These are phyloP conservation scores for Zophobas atratus DNA, from an alignment of 1,140 invertebrate species.

Conservation along the genomic window DNA sequence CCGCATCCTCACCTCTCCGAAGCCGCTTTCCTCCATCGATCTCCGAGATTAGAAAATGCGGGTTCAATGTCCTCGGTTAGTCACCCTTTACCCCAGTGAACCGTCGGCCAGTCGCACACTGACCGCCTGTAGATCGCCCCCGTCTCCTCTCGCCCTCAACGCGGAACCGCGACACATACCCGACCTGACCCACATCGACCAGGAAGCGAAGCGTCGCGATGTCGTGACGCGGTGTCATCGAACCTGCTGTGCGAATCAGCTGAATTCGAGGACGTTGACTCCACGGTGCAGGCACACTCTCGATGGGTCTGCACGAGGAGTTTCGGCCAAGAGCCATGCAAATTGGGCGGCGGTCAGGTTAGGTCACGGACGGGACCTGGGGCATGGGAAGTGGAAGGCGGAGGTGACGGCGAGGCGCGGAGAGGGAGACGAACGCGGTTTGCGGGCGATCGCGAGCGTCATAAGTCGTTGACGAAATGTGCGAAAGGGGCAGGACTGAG, in stretches of 20 bases:
- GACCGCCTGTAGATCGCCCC: constrained; percentile 63
- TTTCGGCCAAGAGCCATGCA: background rate
- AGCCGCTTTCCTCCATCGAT: background rate
- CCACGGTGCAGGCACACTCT: constrained; percentile 47
- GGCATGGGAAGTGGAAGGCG: background rate
- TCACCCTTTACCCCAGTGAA: constrained; percentile 67
- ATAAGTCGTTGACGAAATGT: too few relatives aligned
- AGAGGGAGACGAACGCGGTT: too few relatives aligned
- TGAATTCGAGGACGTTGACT: constrained; percentile 65
- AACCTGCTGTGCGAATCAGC: constrained; percentile 63
- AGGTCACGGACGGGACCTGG: background rate
- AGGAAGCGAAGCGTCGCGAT: constrained; percentile 65
- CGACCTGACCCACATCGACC: constrained; percentile 67
- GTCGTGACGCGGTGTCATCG: constrained; percentile 64
- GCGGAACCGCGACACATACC: constrained; percentile 60
- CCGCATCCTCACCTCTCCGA: too few relatives aligned
- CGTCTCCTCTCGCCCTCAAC: constrained; percentile 48
- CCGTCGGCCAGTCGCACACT: constrained; percentile 66
- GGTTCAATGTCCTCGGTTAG: constrained; percentile 64
- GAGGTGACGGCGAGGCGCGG: too few relatives aligned
- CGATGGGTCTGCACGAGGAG: constrained; percentile 59
- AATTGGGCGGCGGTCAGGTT: too few relatives aligned
- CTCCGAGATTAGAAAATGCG: constrained; percentile 28
- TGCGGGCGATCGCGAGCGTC: too few relatives aligned
- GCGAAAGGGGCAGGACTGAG: too few relatives aligned